Conservation (phyloP, 1,140 invertebrate species). For the Ostrea denselamellosa region DNA sequence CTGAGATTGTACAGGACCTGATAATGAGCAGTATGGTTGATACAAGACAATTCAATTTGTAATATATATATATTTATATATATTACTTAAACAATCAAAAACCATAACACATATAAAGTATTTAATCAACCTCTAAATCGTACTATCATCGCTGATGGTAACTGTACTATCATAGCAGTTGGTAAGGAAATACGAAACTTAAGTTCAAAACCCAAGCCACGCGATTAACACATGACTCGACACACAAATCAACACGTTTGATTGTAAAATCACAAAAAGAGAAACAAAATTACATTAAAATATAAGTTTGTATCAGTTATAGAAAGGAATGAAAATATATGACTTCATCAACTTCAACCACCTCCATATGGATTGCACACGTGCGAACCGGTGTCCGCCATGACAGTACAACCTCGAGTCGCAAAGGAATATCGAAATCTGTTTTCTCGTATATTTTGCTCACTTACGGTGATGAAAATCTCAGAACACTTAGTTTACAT, state of each 20-base stretch:
- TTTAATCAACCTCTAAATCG: too few relatives aligned
- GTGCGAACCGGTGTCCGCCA: constrained; percentile 63
- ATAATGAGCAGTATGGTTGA: too few relatives aligned
- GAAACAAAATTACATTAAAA: neutral
- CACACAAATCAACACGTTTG: neutral
- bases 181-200: too few relatives aligned
- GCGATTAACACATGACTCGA: neutral
- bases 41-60: too few relatives aligned
- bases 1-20: too few relatives aligned
- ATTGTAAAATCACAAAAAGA: neutral
- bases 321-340: neutral
- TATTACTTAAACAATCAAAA: too few relatives aligned
- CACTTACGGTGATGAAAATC: neutral
- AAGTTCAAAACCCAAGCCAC: neutral
- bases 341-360: constrained; percentile 3
- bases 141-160: too few relatives aligned
- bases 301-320: neutral
- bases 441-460: neutral
- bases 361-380: constrained; percentile 54
- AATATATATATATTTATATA: too few relatives aligned
- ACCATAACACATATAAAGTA: too few relatives aligned
- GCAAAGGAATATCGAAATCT: neutral
- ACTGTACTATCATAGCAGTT: too few relatives aligned
- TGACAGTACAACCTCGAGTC: constrained; percentile 59
- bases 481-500: neutral